Evolutionary conservation across 2,888 invertebrate genomes (phyloP).

Genomic region (Zygogramma bicolorata): DNA sequence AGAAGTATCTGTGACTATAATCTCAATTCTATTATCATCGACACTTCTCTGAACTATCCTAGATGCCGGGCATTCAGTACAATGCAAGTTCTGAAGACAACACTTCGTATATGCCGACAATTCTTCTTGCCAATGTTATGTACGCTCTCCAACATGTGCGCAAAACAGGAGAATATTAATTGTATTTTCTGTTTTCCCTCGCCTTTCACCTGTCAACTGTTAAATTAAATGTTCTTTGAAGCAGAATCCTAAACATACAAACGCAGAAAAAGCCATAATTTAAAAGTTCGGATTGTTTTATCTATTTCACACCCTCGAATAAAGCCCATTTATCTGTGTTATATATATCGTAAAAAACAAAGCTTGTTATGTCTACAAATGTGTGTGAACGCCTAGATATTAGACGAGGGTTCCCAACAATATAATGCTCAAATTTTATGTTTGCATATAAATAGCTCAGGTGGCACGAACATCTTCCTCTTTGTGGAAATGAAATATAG

Average conservation of each 20-base stretch:
- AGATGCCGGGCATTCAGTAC: no score
- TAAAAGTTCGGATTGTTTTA: slow-evolving; percentile 40
- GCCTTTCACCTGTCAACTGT: slow-evolving; percentile 31
- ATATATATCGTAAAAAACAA: slow-evolving; percentile 40
- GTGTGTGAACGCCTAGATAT: slow-evolving; percentile 36
- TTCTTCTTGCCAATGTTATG: slow-evolving; percentile 1
- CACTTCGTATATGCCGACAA: background rate
- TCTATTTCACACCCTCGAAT: slow-evolving; percentile 40
- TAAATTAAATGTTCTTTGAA: slow-evolving; percentile 31
- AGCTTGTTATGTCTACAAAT: slow-evolving; percentile 41
- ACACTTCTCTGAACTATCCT: no score
- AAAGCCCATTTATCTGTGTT: slow-evolving; percentile 39
- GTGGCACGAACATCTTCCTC: slow-evolving; percentile 29
- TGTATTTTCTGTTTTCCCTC: slow-evolving; percentile 19
- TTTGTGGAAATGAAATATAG: slow-evolving; percentile 8
- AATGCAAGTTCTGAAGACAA: background rate
- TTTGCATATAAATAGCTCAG: slow-evolving; percentile 38
- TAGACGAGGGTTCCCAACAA: slow-evolving; percentile 29
- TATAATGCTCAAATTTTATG: slow-evolving; percentile 35
- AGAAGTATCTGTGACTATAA: no score
- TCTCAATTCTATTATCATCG: no score
- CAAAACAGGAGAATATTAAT: slow-evolving; percentile 16
- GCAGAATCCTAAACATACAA: slow-evolving; percentile 32
- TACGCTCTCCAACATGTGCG: slow-evolving; percentile 6
- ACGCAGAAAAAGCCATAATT: slow-evolving; percentile 39